These are phyloP conservation scores for Dioctria linearis DNA, from an alignment of 2,888 invertebrate genomes.

Conservation along the genomic window DNA sequence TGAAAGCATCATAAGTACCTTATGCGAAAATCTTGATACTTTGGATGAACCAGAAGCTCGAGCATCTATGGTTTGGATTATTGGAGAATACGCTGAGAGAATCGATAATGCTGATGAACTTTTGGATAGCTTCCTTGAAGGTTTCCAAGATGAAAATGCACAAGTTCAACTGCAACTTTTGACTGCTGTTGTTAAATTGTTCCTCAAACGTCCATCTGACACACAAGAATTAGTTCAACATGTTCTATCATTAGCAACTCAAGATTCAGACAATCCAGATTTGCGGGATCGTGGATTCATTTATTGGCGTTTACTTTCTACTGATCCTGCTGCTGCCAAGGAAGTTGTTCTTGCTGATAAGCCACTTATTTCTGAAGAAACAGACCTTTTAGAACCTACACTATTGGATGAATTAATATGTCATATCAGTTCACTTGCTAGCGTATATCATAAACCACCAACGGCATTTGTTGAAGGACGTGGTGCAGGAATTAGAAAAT, in stretches of 20 bases:
- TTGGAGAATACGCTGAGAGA: constrained; percentile 98
- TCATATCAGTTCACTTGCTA: constrained; percentile 97
- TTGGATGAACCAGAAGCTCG: constrained; percentile 99
- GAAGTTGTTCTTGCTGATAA: constrained; percentile 99
- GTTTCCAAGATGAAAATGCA: constrained; percentile 97
- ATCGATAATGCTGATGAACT: constrained; percentile 99
- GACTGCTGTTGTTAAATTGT: constrained; percentile 98
- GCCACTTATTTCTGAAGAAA: constrained; percentile 98
- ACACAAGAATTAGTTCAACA: constrained; percentile 99
- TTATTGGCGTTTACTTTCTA: constrained; percentile 98
- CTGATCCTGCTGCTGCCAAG: constrained; percentile 99
- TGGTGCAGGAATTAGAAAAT: constrained; percentile 84
- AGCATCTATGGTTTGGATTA: constrained; percentile 97
- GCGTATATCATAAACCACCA: constrained; percentile 99
- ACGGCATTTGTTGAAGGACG: constrained; percentile 97
- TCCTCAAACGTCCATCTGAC: constrained; percentile 97
- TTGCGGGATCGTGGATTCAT: constrained; percentile 98
- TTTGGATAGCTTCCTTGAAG: constrained; percentile 97
- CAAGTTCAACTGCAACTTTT: constrained; percentile 96
- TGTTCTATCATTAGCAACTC: constrained; percentile 89
- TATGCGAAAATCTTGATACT: constrained; percentile 99
- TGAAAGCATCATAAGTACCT: constrained; percentile 98
- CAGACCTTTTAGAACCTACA: constrained; percentile 97
- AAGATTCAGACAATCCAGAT: constrained; percentile 98
- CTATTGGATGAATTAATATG: constrained; percentile 98